These are phyloP conservation scores for Harpagifer antarcticus DNA, from an alignment of 2,797 vertebrate species.

Conservation along the genomic window DNA sequence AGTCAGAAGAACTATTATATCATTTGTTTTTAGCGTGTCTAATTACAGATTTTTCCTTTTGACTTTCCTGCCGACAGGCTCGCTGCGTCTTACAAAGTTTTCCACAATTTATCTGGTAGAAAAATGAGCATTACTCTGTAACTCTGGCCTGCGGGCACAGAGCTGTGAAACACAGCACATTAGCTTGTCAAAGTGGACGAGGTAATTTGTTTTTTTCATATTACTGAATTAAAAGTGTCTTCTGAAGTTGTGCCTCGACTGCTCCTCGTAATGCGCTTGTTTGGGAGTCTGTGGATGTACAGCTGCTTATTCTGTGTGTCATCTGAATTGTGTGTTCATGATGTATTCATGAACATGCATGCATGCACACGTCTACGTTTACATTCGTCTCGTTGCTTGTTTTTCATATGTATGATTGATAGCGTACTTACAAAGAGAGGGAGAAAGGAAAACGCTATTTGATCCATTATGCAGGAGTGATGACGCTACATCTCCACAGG, in stretches of 20 bases:
- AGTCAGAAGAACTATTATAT: conserved; percentile 39
- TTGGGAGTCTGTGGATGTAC: background rate
- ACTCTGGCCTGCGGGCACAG: conserved; percentile 51
- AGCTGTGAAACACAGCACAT: conserved; percentile 65
- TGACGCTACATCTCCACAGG: conserved; percentile 65
- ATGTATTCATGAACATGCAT: background rate
- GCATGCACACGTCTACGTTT: conserved; percentile 10
- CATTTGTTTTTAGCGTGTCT: conserved; percentile 25
- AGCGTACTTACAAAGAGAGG: conserved; percentile 29
- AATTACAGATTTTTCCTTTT: conserved; percentile 53
- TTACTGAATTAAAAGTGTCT: conserved; percentile 60
- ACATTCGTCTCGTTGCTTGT: conserved; percentile 8
- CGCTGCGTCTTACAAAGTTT: conserved; percentile 46
- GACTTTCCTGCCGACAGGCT: conserved; percentile 46
- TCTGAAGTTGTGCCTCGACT: conserved; percentile 8
- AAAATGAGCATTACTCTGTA: conserved; percentile 28
- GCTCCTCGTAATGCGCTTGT: background rate
- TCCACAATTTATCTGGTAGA: conserved; percentile 43
- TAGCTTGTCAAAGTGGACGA: conserved; percentile 65
- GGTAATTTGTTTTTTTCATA: conserved; percentile 65
- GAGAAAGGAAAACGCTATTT: conserved; percentile 41
- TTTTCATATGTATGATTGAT: conserved; percentile 61
- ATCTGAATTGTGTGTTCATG: background rate
- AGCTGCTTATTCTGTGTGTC: background rate
- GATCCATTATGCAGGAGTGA: conserved; percentile 67